A percentile compares a stretch with the other conserved stretches of the same genome.
Evolutionary conservation across 2,797 vertebrate genomes (phyloP).

Genomic region (Schizopygopsis malacanthus): DNA sequence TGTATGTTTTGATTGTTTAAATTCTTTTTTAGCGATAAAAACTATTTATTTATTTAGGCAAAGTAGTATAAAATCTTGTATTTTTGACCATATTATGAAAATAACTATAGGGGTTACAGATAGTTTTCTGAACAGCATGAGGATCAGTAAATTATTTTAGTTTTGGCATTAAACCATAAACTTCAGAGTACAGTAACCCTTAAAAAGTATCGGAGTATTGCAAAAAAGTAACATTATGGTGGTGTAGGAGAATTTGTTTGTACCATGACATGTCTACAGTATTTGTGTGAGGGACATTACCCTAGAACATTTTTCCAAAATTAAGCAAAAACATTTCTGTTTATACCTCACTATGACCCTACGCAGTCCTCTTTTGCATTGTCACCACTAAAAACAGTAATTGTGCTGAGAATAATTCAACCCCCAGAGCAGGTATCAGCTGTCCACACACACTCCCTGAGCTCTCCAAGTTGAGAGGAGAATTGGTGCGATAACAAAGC

Average conservation of each 20-base stretch:
- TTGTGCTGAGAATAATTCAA: slow-evolving; percentile 16
- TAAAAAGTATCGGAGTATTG: not conserved
- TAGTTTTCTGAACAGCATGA: too few species aligned
- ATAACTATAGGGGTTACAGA: too few species aligned
- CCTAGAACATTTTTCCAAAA: not conserved
- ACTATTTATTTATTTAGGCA: too few species aligned
- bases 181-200: not conserved
- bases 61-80: too few species aligned
- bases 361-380: not conserved
- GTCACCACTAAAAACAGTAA: slow-evolving; percentile 6
- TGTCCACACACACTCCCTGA: slow-evolving; percentile 36
- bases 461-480: slow-evolving; percentile 44
- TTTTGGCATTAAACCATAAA: too few species aligned
- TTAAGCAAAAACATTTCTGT: not conserved
- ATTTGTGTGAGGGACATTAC: not conserved
- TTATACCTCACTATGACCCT: not conserved
- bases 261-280: not conserved
- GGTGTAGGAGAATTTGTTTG: not conserved
- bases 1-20: too few species aligned
- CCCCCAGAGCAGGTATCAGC: slow-evolving; percentile 44
- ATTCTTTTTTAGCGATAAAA: too few species aligned
- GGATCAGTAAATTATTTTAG: too few species aligned
- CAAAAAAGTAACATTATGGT: not conserved
- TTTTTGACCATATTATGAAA: too few species aligned
- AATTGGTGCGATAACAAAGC: slow-evolving; percentile 46